Evolutionary conservation across 1,140 invertebrate genomes (phyloP).

Genomic region (Drosophila novamexicana): DNA sequence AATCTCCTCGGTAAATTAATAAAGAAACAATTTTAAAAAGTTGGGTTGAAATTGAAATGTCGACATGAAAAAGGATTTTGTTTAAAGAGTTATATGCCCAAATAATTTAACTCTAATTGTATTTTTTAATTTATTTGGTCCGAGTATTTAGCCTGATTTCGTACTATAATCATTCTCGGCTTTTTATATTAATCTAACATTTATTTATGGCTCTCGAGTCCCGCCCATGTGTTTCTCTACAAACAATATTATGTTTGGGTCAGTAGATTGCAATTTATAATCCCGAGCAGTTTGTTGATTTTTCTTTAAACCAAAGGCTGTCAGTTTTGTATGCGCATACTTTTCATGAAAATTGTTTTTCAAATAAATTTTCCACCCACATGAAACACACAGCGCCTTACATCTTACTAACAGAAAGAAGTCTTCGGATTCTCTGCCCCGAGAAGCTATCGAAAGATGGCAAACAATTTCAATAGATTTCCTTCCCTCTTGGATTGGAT

Average conservation of each 20-base stretch:
- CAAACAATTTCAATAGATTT: constrained; percentile 41
- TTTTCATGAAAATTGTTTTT: constrained; percentile 80
- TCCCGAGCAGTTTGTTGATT: constrained; percentile 68
- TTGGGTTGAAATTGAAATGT: too few species aligned
- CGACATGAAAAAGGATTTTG: too few species aligned
- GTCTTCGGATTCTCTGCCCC: background rate
- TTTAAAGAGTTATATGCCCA: too few species aligned
- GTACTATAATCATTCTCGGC: background rate
- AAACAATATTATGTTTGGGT: constrained; percentile 55
- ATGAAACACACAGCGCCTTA: constrained; percentile 46
- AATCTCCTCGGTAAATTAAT: too few species aligned
- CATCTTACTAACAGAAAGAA: constrained; percentile 47
- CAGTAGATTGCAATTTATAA: constrained; percentile 72
- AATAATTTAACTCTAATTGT: too few species aligned
- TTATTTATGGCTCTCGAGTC: constrained; percentile 34
- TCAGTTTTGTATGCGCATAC: constrained; percentile 80
- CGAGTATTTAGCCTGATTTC: too few species aligned
- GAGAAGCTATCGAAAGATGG: constrained; percentile 35
- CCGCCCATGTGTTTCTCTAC: constrained; percentile 47
- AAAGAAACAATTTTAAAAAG: too few species aligned
- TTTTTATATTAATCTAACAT: background rate
- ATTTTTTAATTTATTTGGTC: too few species aligned
- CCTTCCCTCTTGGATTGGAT: constrained; percentile 49
- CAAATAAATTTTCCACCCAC: constrained; percentile 76
- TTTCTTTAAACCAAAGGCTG: constrained; percentile 71